A percentile compares a stretch with the other conserved stretches of the same genome.
Evolutionary conservation across 2,113 vertebrate genomes (phyloP).

Genomic region (Cariama cristata): DNA sequence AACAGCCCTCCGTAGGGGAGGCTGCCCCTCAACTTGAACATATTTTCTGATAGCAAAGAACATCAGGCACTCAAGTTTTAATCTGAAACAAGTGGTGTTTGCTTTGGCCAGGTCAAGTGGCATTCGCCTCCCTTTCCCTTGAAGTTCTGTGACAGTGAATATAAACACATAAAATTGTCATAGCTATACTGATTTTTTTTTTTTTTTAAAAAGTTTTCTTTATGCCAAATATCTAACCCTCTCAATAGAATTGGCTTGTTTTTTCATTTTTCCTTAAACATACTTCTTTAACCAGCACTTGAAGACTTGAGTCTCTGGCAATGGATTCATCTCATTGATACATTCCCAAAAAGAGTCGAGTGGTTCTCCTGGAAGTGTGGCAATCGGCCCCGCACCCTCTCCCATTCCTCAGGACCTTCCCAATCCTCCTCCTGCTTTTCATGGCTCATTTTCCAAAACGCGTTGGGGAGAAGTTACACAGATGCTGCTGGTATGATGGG

Average conservation of each 20-base stretch:
- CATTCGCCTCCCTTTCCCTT: not conserved
- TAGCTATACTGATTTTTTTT: not conserved
- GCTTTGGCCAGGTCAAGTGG: fast-evolving
- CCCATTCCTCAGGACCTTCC: fast-evolving
- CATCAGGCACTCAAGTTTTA: fast-evolving
- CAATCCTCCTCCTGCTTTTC: fast-evolving
- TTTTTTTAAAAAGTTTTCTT: not conserved
- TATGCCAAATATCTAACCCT: not conserved
- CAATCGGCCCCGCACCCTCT: not conserved
- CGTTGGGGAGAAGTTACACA: fast-evolving
- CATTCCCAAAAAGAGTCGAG: fast-evolving
- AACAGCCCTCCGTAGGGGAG: fast-evolving
- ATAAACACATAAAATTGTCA: not conserved
- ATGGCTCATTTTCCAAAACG: not conserved
- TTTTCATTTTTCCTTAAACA: not conserved
- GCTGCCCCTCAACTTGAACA: not conserved
- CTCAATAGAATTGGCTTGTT: fast-evolving
- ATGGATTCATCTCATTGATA: not conserved
- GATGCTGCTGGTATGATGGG: fast-evolving
- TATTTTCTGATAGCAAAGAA: not conserved
- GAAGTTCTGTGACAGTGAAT: not conserved
- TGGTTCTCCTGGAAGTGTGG: not conserved
- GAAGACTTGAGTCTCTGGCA: not conserved
- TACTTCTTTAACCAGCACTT: not conserved
- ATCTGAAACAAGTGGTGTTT: fast-evolving